Percentiles rank a stretch among this genome's conserved stretches.
phyloP scores from a whole-genome alignment of 1,140 invertebrate genomes.

The Ladona fulva region DNA sequence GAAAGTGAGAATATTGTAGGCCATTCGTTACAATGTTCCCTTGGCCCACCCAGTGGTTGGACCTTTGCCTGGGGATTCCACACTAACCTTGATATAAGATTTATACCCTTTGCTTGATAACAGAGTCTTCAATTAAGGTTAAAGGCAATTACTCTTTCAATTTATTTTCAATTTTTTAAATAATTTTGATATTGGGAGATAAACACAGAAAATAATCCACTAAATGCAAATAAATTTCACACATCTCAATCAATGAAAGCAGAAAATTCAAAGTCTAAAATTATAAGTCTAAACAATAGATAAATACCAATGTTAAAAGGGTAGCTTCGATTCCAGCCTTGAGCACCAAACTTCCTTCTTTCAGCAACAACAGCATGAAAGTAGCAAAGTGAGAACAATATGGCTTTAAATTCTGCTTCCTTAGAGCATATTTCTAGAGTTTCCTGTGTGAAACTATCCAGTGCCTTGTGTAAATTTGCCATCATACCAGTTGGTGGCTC shows the following conservation, averaged over 20 bases:
- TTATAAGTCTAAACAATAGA: neutral
- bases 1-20: no score
- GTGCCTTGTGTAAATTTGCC: slow-evolving; percentile 86
- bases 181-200: slow-evolving; percentile 36
- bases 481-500: slow-evolving; percentile 91
- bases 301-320: slow-evolving; percentile 37
- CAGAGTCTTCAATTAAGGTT: no score
- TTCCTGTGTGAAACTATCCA: slow-evolving; percentile 91
- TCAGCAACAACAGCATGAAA: slow-evolving; percentile 93
- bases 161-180: slow-evolving; percentile 27
- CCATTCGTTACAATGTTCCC: no score
- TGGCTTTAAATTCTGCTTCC: slow-evolving; percentile 88
- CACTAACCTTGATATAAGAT: no score
- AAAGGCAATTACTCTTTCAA: no score
- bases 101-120: no score
- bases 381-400: slow-evolving; percentile 88
- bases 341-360: slow-evolving; percentile 84
- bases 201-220: no score
- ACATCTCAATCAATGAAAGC: no score
- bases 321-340: slow-evolving; percentile 52
- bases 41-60: no score
- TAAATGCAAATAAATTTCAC: neutral
- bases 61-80: no score
- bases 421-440: slow-evolving; percentile 87
- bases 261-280: neutral